phyloP scores from a whole-genome alignment of 2,113 vertebrate species.

The Microcebus ravelobensis region DNA sequence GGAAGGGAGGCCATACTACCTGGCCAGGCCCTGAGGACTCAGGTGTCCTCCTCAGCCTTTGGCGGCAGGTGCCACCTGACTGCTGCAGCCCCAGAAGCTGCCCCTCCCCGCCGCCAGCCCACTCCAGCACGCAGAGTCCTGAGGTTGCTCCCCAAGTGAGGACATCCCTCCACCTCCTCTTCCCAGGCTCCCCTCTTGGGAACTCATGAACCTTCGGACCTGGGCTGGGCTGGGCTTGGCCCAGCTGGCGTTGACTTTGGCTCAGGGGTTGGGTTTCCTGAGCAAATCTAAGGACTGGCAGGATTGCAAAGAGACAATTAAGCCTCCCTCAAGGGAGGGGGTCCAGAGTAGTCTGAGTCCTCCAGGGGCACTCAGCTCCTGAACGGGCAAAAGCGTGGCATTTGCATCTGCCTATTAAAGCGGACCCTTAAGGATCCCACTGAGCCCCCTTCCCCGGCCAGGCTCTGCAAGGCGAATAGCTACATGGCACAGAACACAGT shows the following conservation, averaged over 20 bases:
- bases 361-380: background rate
- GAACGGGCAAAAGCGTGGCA: background rate
- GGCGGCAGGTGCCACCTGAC: background rate
- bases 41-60: background rate
- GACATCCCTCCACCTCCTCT: slow-evolving; percentile 20
- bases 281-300: slow-evolving; percentile 52
- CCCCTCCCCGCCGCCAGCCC: background rate
- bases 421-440: background rate
- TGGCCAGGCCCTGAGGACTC: accelerated
- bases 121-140: background rate
- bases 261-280: slow-evolving; percentile 68
- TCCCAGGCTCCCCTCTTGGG: slow-evolving; percentile 57
- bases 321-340: background rate
- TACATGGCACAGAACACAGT: accelerated
- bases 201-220: slow-evolving; percentile 71
- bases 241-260: slow-evolving; percentile 69
- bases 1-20: background rate
- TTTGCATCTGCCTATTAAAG: background rate
- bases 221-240: slow-evolving; percentile 71
- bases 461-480: background rate
- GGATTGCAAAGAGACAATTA: slow-evolving; percentile 54
- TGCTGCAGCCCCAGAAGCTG: accelerated
- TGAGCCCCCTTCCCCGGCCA: too few species aligned
- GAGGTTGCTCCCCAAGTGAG: background rate
- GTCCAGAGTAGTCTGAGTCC: background rate